A percentile compares a stretch with the other conserved stretches of the same genome.
Evolutionary conservation across 2,888 invertebrate genomes (phyloP).

Genomic region (Troglohyphantes excavatus): DNA sequence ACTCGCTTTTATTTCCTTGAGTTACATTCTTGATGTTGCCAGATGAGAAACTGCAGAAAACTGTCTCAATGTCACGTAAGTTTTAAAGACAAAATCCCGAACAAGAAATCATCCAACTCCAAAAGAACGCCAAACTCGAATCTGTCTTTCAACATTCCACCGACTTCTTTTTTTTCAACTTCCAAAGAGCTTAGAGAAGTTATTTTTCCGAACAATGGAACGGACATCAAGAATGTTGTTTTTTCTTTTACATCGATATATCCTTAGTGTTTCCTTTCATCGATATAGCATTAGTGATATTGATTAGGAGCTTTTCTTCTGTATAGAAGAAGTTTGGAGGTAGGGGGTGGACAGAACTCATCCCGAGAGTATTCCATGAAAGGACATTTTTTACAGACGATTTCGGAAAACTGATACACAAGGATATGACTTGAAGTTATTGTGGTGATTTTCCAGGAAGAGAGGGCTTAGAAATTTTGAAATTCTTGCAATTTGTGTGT

Average conservation of each 20-base stretch:
- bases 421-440: not conserved
- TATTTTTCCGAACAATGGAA: not conserved
- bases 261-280: not conserved
- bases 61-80: not conserved
- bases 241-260: not conserved
- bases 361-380: not conserved
- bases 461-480: too few species aligned
- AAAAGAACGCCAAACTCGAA: not conserved
- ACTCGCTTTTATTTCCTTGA: too few species aligned
- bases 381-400: not conserved
- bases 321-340: not conserved
- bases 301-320: not conserved
- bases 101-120: not conserved
- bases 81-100: too few species aligned
- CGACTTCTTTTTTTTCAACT: not conserved
- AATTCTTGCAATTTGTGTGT: too few species aligned
- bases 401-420: not conserved
- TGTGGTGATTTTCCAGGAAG: not conserved
- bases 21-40: too few species aligned
- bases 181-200: not conserved
- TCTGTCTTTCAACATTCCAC: not conserved
- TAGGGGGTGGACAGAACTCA: not conserved
- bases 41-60: not conserved
- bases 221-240: not conserved
- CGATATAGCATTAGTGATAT: not conserved